Base-by-base conservation (phyloP, 2,888 invertebrate species). In the Leptinotarsa juncta region DNA sequence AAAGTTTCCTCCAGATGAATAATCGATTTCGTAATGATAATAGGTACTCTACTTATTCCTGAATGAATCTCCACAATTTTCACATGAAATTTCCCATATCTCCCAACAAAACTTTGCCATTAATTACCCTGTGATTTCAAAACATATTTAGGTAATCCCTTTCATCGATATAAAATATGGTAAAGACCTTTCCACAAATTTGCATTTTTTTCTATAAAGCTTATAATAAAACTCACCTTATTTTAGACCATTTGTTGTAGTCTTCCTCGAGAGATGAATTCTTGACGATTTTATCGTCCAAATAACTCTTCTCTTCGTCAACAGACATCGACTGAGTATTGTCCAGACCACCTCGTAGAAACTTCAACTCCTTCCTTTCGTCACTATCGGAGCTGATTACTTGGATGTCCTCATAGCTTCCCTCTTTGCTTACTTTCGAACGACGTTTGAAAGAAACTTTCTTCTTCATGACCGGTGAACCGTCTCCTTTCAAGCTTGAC, bases 241-340 rank as follows among this genome's bases (percentile, higher is more conserved):
- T 81, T 85, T 86, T 87, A 77, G 88, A 88, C 88, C 88, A 88
- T 85, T 86, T 85, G 75, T 86, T 85, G 75, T 84, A 84, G 73
- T 87, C 86, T 71, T 88, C 86, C 77, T 87, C 87, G 51, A 85
- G 77, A 57, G 86, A 85, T 53, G 84, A 84, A 60, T 75, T 83
- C 73, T 87, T 86, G 18, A 84, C 78, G 23, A 86, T 82, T 67
- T 85, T 84, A 18, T 85, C 81, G 73, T 86, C 85, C 75, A 86
- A 79, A 80, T 86, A 84, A 20, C 79, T 77, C 74, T 84, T 84
- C 77, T 85, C 84, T 79, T 86, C 86, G 53, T 85, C 85, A 73
- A 82, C 82, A 12, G 85, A 84, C 84, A 85, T 85, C n/a, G 84
- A 84, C 74, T 84, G 84, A 20, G 53, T 67, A 18, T 73, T 50